phyloP scores from a whole-genome alignment of 2,797 vertebrate species.

The Chanos chanos region DNA sequence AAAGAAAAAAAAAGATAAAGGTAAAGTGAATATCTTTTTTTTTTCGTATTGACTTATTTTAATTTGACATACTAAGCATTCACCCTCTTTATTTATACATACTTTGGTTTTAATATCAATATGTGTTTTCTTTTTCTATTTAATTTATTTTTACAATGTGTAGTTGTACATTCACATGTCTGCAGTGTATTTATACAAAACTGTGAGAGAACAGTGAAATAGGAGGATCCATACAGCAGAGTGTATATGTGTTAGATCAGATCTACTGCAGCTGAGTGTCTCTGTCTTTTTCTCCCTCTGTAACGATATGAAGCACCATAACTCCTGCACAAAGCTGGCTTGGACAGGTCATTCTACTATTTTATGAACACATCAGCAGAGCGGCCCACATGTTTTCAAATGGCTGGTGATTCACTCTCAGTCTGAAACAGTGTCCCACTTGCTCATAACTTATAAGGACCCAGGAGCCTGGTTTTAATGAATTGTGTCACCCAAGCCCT shows the following conservation, averaged over 20 bases:
- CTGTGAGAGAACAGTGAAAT: not conserved
- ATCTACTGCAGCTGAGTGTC: not conserved
- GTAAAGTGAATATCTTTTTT: too few species aligned
- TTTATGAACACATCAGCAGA: constrained; percentile 50
- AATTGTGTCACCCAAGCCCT: constrained; percentile 53
- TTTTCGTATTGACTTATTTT: too few species aligned
- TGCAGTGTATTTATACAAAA: not conserved
- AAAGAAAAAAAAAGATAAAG: too few species aligned
- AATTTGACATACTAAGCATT: too few species aligned
- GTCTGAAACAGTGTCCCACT: constrained; percentile 42
- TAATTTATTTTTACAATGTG: too few species aligned
- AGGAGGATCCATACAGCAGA: not conserved
- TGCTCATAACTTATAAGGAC: constrained; percentile 56
- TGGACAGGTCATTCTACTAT: constrained; percentile 35
- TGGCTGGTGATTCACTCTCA: constrained; percentile 29
- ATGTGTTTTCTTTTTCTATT: too few species aligned
- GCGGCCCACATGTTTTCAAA: constrained; percentile 27
- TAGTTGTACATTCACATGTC: too few species aligned
- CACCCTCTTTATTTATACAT: too few species aligned
- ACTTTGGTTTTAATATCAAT: too few species aligned
- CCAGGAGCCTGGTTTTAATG: constrained; percentile 56
- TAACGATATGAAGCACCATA: constrained; percentile 13
- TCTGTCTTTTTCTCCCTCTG: constrained; percentile 5
- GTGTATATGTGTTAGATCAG: constrained; percentile 13
- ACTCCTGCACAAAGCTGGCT: constrained; percentile 21